Base-by-base conservation (phyloP, 2,888 invertebrate genomes). In the Xestia xanthographa region DNA sequence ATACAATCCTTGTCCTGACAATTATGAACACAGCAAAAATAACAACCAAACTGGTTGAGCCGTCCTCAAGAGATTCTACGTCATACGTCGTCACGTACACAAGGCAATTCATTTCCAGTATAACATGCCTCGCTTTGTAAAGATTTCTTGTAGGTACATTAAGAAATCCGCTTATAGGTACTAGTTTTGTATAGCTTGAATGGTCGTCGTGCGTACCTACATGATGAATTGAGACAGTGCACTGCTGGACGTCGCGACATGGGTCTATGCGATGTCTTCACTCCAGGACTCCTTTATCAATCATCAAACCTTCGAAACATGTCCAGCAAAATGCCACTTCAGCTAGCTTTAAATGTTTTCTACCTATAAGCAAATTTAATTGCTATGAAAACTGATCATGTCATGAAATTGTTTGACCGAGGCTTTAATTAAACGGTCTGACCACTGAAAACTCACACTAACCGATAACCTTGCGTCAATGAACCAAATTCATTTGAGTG, bases 401-500 rank as follows among this genome's bases (percentile, higher is more conserved):
- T 11, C 26, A 43, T 63, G n/a, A 38, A 63, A 72, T 20, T n/a
- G n/a, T n/a, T n/a, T 20, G 20, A 62, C 14, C 79, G 43, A n/a
- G 11, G 26, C 63, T 72, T 80, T 80, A 72, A 80, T 84, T 72
- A 80, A 80, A 72, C 14, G 53, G 26, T 34, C 17, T 1, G 22
- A 65, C 74, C 79, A 62, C 66, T 22, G 48, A 72, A 66, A 43
- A 77, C 53, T 78, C 34, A 2, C n/a, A 34, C 50, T 50, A 77
- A 41, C 67, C 38, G 0, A 66, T 76, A 60, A 56, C 66, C 45
- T 62, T 22, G 26, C 70, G 41, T 63, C 70, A n/a, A 68, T 71
- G 38, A 69, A 60, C 45, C 53, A 80, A 80, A 84, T 72, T 80
- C 26, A 80, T 84, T 80, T 62, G 43, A 63, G 41, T 41, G 60